Base-by-base conservation (phyloP, 1,140 invertebrate species). In the Streblospio benedicti region DNA sequence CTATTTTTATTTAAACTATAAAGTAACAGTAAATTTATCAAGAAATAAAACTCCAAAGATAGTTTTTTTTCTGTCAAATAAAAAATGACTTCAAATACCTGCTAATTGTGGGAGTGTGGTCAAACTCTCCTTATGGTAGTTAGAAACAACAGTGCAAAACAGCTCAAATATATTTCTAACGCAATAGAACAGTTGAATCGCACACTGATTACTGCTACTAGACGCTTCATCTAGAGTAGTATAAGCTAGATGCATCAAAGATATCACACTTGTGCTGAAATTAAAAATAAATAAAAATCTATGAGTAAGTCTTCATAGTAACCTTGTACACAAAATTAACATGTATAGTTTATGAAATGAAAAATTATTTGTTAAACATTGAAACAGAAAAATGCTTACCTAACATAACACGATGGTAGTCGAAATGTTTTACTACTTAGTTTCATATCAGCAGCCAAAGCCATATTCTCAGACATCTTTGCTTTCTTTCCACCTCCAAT, bases 91-190 rank as follows among this genome's bases (percentile, higher is more conserved):
- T 38, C n/a, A 44, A 43, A 80, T 75, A 88, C 86, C 87, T 67
- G 87, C 83, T 81, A 91, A 86, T 69, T 92, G 88, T 14, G 91
- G 90, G 66, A 93, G 86, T 4, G 83, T 87, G 69, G 87, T 82
- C 27, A 93, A 78, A 65, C 85, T 84, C 64, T 86, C 84, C 69
- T 85, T 84, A 76, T 93, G 90, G 69, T 87, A 83, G 59, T 85
- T 83, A 1, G 88, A 87, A 20, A 91, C 84, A 50, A 90, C 82
- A 55, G 81, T 82, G 45, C 84, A 83, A 73, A 91, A 95, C 57
- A 88, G 79, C 68, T 88, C 85, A 68, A 93, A 84, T 65, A 93
- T 85, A 65, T 87, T 84, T 49, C 86, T 76, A 12, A 84, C 83
- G 27, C 85, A 84, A 65, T 83, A 84, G 70, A 90, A 87, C 33